Evolutionary conservation across 1,140 invertebrate genomes (phyloP), one percentile per base, ranked within the genome.

Genomic region (Artemia franciscana): DNA sequence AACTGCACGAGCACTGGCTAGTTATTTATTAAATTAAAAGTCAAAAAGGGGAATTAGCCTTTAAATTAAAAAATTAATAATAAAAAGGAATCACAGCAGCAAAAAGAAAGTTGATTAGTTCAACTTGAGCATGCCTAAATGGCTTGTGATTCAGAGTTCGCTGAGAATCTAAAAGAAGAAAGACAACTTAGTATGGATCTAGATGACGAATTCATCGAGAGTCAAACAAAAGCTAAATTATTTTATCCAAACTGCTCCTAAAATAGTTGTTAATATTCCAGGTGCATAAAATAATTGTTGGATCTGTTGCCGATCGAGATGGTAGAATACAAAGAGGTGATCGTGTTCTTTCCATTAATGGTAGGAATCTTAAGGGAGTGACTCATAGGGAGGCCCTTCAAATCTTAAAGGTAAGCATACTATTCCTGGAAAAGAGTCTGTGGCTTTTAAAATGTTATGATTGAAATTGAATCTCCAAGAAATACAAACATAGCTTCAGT

Each of bases 311-410:
- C 7, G 84, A 88, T 68, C 81, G 82, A 68, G 88, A 91, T 71
- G 88, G 88, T 3, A 76, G 83, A 60, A 78, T 91, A n/a, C 83
- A 85, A 71, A 82, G 86, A 69, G 89, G 90, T 15, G 88, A 91
- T 69, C 80, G 87, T 68, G 83, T 94, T 9, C 74, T 89, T 30
- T 89, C 87, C 30, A 90, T 92, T 65, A 93, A 94, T 72, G 86
- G 86, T n/a, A 80, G 80, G 69, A 79, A 79, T 65, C 84, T 89
- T 72, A 78, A 82, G 62, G 85, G 84, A 60, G 73, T 91, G 21
- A 88, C 85, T 25, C 88, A 93, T 70, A 77, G 82, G 15, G 84
- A 91, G 70, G 88, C 88, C 63, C 79, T 91, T 60, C 79, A 83
- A 65, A 82, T 91, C 64, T 76, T 93, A 0, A 92, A 92, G 79